Percentiles rank a stretch among this genome's conserved stretches.
These are phyloP conservation scores for Frankliniella fusca DNA, from an alignment of 2,888 invertebrate species.

Conservation along the genomic window DNA sequence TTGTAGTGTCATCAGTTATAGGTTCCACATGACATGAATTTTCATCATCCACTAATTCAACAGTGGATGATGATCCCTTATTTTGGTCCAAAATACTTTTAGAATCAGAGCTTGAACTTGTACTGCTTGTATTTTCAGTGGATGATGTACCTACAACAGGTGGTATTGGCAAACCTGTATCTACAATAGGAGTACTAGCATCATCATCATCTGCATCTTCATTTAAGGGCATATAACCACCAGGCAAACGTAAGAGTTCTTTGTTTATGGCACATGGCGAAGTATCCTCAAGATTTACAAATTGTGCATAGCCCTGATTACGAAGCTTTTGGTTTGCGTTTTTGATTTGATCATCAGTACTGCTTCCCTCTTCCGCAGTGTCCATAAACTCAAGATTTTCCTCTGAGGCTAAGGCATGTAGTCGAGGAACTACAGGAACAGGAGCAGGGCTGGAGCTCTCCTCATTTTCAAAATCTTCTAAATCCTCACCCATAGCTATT, in stretches of 20 bases:
- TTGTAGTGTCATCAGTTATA: slow-evolving; percentile 36
- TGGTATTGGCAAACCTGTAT: slow-evolving; percentile 43
- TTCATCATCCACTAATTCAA: slow-evolving; percentile 33
- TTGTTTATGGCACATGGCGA: slow-evolving; percentile 33
- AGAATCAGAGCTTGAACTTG: not conserved
- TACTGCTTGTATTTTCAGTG: not conserved
- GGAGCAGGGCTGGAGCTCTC: not conserved
- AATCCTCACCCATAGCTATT: slow-evolving; percentile 3
- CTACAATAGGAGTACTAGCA: slow-evolving; percentile 50
- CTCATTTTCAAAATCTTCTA: not conserved
- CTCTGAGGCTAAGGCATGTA: slow-evolving; percentile 51
- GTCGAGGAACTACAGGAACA: slow-evolving; percentile 30
- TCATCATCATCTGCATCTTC: slow-evolving; percentile 45
- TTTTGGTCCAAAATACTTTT: slow-evolving; percentile 16
- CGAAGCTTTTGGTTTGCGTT: slow-evolving; percentile 48
- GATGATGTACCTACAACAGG: not conserved
- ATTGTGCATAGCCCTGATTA: slow-evolving; percentile 64
- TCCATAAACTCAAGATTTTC: slow-evolving; percentile 85
- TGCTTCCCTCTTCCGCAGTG: slow-evolving; percentile 64
- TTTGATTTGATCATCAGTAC: slow-evolving; percentile 57
- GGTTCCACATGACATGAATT: slow-evolving; percentile 18
- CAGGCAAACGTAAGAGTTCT: slow-evolving; percentile 35
- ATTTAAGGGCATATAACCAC: slow-evolving; percentile 39
- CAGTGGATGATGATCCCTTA: not conserved
- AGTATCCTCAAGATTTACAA: slow-evolving; percentile 52